Percentiles rank a stretch among this genome's conserved stretches.
Evolutionary conservation across 2,113 vertebrate species (phyloP).

Genomic region (Rhizomys pruinosus): DNA sequence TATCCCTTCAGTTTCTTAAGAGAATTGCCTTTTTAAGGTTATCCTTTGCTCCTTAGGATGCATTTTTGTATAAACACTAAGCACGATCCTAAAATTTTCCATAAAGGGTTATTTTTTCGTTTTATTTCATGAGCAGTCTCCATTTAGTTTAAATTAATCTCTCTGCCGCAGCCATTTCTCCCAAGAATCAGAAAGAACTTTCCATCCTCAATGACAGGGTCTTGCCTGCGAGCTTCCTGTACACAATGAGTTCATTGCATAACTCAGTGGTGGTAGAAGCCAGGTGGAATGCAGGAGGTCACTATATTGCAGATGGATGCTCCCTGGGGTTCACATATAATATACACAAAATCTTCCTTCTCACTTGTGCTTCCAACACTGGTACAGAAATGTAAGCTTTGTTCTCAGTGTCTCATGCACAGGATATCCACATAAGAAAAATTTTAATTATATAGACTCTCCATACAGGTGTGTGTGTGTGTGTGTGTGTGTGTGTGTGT

Average conservation of each 20-base stretch:
- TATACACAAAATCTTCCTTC: neutral
- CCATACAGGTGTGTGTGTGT: neutral
- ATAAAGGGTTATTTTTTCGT: neutral
- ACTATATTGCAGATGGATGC: neutral
- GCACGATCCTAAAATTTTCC: neutral
- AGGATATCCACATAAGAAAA: neutral
- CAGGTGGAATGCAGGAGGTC: neutral
- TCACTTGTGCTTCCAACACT: neutral
- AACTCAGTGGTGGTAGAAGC: neutral
- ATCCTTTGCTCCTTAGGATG: neutral
- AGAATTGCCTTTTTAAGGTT: neutral
- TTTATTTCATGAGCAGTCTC: conserved; percentile 45
- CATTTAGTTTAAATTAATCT: conserved; percentile 65
- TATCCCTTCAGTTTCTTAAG: neutral
- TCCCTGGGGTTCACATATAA: neutral
- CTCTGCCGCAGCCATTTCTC: conserved; percentile 3
- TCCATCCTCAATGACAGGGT: neutral
- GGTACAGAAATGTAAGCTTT: neutral
- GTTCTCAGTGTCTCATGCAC: neutral
- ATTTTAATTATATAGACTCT: neutral
- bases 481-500: neutral
- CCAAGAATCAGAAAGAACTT: neutral
- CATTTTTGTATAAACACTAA: neutral
- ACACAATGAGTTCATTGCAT: neutral
- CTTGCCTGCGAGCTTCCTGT: neutral